Evolutionary conservation across 1,140 invertebrate genomes (phyloP), one percentile per base, ranked within the genome.

Genomic region (Oreohelix idahoensis): DNA sequence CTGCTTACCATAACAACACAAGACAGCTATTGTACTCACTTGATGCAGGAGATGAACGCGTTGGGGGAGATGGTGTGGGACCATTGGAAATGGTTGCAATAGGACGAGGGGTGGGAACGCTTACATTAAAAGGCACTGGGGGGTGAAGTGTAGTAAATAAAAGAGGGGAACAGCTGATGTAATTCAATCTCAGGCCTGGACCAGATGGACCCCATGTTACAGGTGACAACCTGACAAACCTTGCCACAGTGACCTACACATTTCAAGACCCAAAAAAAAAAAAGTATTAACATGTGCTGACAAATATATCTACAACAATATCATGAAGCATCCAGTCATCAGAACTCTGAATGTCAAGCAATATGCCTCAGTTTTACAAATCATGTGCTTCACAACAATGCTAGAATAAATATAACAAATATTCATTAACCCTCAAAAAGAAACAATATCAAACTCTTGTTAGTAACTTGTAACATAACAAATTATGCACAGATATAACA

Each of bases 151-250:
- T 39, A 23, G 73, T 1, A 42, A 45, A 20, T 17, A 26, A n/a
- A n/a, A 2, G 23, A 1, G 73, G 32, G 26, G 42, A 42, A 71
- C 88, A 89, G 0, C 85, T 84, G 35, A 89, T 80, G 23, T 88
- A 58, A 73, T 87, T 87, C 39, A 89, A 84, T 38, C 88, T 78
- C 76, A 89, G n/a, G 45, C 81, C 88, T 35, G 84, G 74, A 0
- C 87, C 86, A 58, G 45, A 71, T 11, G 83, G 75, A 23, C 81
- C 53, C 78, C 84, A 85, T 26, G 81, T 78, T 1, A 86, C 42
- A 10, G 85, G 85, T 20, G 81, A 58, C 20, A 89, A 81, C 11
- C 86, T 77, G 5, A 89, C 63, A 84, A 80, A 90, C 29, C 86
- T 83, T 20, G 86, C 86, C 15, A 75, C 73, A 38, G 42, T n/a